Evolutionary conservation across 2,888 invertebrate genomes (phyloP), one percentile per base, ranked within the genome.

Genomic region (Drosophila nr. perissopoda): DNA sequence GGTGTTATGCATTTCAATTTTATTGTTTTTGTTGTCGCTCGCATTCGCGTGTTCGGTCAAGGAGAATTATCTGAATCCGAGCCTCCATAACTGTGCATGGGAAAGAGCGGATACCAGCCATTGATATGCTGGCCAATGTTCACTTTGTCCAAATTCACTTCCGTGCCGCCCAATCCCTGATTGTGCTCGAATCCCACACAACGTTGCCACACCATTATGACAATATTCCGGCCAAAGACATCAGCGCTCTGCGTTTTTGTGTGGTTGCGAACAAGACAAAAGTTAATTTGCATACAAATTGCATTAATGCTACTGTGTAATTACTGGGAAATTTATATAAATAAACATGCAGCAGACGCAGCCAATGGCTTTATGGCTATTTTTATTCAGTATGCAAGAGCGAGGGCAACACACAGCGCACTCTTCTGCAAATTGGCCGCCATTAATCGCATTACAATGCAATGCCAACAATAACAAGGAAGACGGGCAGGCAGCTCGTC

Each of bases 131-230:
- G 96, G 34, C 97, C 96, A 75, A 98, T 94, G 84, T 92, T 92
- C 68, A 98, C 94, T 89, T 96, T 95, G 93, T 98, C 97, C 77
- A 98, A 94, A 79, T 96, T 95, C 78, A 98, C 96, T 93, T 98
- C 97, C 1, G 96, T 97, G 53, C 98, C 98, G 16, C 98, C 98
- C 49, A 98, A 94, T 6, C 94, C 95, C 83, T 94, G 94, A 92
- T 98, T 98, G 93, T 97, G 97, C 91, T 97, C 97, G 93, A 97
- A 97, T 4, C 97, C 97, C 70, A 97, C 96, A 92, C 97, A 97
- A 71, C 97, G 95, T 91, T 98, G 97, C 98, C 98, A 98, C 57
- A 98, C 95, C 96, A 98, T 98, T 62, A 98, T 97, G 81, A 98
- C 95, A 79, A 98, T 94, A 74, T 96, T 96, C 65, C 98, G 95